Percentiles rank a stretch among this genome's conserved stretches.
phyloP scores from a whole-genome alignment of 2,113 vertebrate species.

The Abramis brama region DNA sequence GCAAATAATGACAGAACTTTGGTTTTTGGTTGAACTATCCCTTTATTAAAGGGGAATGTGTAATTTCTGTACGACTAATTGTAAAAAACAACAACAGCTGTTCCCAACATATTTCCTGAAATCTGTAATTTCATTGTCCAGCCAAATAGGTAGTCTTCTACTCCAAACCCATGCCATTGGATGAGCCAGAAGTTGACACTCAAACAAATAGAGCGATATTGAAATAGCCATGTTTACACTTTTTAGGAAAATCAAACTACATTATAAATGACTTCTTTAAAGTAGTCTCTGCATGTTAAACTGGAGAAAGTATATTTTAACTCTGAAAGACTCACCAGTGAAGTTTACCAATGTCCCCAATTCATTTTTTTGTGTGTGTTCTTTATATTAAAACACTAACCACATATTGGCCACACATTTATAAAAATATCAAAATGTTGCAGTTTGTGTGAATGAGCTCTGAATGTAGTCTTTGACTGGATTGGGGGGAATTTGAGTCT shows the following conservation, averaged over 20 bases:
- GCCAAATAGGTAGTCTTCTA: background rate
- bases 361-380: constrained; percentile 3
- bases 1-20: background rate
- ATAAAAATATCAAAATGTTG: constrained; percentile 21
- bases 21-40: background rate
- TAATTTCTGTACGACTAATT: background rate
- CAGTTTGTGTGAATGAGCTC: background rate
- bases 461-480: constrained; percentile 23
- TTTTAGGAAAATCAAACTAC: background rate
- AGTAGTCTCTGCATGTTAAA: background rate
- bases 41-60: background rate
- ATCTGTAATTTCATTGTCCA: background rate
- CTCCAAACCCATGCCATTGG: background rate
- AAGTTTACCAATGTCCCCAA: background rate
- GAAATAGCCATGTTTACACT: background rate
- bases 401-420: constrained; percentile 5
- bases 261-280: background rate
- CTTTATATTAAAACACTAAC: constrained; percentile 7
- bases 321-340: background rate
- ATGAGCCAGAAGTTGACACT: background rate
- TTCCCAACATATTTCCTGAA: background rate
- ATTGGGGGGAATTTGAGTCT: constrained; percentile 10
- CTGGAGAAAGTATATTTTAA: background rate
- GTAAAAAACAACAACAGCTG: background rate
- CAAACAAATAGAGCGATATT: background rate